Conservation (phyloP, 2,888 invertebrate species). For the Oligia fasciuncula region DNA sequence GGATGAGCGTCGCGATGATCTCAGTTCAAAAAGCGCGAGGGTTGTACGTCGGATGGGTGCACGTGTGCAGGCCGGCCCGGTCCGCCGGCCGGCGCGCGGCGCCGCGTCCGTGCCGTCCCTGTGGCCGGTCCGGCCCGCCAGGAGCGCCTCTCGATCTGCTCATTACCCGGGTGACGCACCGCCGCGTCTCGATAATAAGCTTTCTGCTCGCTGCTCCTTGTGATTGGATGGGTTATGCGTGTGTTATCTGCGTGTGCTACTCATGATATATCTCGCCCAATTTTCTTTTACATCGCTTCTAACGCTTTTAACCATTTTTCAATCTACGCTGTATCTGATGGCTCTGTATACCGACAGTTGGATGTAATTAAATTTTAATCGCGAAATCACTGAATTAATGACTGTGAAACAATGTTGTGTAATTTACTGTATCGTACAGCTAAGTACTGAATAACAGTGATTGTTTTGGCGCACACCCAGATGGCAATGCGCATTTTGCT, state of each 20-base stretch:
- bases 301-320: conserved; percentile 75
- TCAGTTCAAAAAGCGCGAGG: conserved; percentile 87
- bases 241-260: conserved; percentile 85
- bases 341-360: conserved; percentile 64
- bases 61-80: conserved; percentile 73
- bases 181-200: conserved; percentile 86
- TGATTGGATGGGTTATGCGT: conserved; percentile 88
- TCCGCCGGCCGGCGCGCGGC: conserved; percentile 33
- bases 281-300: conserved; percentile 83
- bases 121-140: conserved; percentile 54
- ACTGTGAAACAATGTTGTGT: conserved; percentile 72
- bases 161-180: conserved; percentile 82
- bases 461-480: conserved; percentile 88
- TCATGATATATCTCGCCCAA: conserved; percentile 84
- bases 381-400: conserved; percentile 67
- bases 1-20: conserved; percentile 90
- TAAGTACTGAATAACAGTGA: conserved; percentile 88
- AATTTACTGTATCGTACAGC: conserved; percentile 74
- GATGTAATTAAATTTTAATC: conserved; percentile 70
- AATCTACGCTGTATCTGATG: conserved; percentile 71
- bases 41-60: conserved; percentile 74
- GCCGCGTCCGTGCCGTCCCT: conserved; percentile 50
- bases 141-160: conserved; percentile 72
- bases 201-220: conserved; percentile 86
- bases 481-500: conserved; percentile 85